Percentiles rank a stretch among this genome's conserved stretches.
Conservation (phyloP, 2,888 invertebrate species). For the Drosophila anceps region DNA sequence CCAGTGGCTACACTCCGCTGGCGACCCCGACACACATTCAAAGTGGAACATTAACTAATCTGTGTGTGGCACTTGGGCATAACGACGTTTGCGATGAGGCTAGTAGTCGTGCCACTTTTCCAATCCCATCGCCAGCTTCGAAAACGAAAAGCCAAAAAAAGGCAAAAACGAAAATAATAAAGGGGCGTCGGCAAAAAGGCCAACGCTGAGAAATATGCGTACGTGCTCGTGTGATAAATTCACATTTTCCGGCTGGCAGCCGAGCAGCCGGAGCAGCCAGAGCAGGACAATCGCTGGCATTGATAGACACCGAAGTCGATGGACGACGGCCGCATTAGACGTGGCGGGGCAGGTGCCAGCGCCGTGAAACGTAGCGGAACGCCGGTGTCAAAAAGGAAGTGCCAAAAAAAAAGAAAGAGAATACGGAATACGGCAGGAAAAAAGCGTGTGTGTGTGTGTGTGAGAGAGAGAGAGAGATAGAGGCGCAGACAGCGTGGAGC, state of each 20-base stretch:
- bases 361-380: constrained; percentile 76
- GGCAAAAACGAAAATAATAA: constrained; percentile 1
- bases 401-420: constrained; percentile 37
- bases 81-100: constrained; percentile 52
- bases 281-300: constrained; percentile 50
- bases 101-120: constrained; percentile 61
- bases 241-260: constrained; percentile 74
- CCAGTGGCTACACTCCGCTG: constrained; percentile 11
- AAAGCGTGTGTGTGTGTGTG: constrained; percentile 8
- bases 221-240: constrained; percentile 79
- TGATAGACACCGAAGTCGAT: constrained; percentile 60
- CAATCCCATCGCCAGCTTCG: neutral
- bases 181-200: constrained; percentile 40
- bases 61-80: constrained; percentile 56
- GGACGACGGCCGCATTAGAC: constrained; percentile 18
- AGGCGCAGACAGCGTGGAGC: constrained; percentile 45
- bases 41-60: constrained; percentile 75
- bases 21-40: constrained; percentile 55
- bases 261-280: constrained; percentile 25
- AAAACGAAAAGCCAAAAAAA: neutral
- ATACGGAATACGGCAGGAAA: constrained; percentile 16
- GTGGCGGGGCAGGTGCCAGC: constrained; percentile 55
- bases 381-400: constrained; percentile 77
- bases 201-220: constrained; percentile 66
- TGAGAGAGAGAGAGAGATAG: neutral